phyloP scores from a whole-genome alignment of 2,888 invertebrate genomes.

The Galeruca laticollis region DNA sequence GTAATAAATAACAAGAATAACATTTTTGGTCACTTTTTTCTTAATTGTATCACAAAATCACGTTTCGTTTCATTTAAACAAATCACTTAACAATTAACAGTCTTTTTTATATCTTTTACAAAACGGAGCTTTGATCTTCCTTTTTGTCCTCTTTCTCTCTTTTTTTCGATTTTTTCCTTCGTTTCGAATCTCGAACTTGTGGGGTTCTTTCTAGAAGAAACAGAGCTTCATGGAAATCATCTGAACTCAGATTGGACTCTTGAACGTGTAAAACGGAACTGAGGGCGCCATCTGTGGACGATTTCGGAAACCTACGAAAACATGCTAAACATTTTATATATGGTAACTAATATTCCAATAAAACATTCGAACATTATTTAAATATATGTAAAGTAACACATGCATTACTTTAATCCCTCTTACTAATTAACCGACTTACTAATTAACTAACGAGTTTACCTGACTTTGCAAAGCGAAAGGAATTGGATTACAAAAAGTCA shows the following conservation, averaged over 20 bases:
- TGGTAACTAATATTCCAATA: no score
- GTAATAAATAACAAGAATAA: constrained; percentile 20
- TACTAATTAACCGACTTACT: no score
- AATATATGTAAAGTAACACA: no score
- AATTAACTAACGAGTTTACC: no score
- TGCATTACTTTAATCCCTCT: no score
- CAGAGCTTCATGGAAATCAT: constrained; percentile 72
- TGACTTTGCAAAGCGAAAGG: no score
- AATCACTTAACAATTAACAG: constrained; percentile 57
- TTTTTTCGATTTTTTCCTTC: constrained; percentile 68
- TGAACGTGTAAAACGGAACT: constrained; percentile 71
- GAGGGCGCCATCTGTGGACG: constrained; percentile 71
- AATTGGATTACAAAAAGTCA: no score
- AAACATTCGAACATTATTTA: no score
- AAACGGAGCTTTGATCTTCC: constrained; percentile 68
- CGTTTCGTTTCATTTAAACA: constrained; percentile 53
- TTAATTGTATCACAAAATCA: constrained; percentile 58
- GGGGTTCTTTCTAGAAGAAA: constrained; percentile 70
- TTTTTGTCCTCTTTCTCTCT: constrained; percentile 65
- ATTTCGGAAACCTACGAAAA: constrained; percentile 68
- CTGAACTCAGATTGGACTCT: constrained; percentile 71
- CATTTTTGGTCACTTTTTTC: constrained; percentile 46
- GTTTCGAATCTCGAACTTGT: constrained; percentile 67
- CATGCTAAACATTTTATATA: no score
- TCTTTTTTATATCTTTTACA: constrained; percentile 60